A percentile compares a stretch with the other conserved stretches of the same genome.
These are phyloP conservation scores for Rapana venosa DNA, from an alignment of 2,888 invertebrate genomes.

Conservation along the genomic window DNA sequence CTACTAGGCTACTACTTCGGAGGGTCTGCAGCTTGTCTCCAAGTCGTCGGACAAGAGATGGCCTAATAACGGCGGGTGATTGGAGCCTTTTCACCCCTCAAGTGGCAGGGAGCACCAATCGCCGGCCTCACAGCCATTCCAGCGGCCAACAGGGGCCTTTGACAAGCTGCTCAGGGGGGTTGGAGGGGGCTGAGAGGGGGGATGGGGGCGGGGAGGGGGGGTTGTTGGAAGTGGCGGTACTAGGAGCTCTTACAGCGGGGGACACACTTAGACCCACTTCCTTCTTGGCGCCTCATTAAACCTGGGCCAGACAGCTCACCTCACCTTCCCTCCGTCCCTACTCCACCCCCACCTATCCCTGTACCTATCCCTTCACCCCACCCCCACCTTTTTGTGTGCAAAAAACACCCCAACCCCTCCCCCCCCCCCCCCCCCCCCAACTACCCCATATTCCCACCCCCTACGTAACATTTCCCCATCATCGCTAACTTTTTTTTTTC, in stretches of 20 bases:
- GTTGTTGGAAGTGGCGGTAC: neutral
- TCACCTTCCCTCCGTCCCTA: neutral
- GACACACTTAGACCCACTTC: constrained; percentile 27
- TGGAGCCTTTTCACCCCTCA: constrained; percentile 20
- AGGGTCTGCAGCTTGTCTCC: neutral
- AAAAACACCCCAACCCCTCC: neutral
- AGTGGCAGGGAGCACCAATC: constrained; percentile 16
- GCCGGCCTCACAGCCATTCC: neutral
- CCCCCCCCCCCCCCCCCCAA: neutral
- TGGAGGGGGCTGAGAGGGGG: neutral
- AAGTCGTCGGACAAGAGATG: neutral
- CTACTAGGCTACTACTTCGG: neutral
- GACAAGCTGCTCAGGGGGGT: neutral
- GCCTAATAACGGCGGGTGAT: constrained; percentile 8
- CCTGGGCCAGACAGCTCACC: neutral
- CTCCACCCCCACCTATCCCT: neutral
- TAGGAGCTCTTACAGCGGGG: constrained; percentile 13
- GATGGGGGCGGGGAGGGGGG: neutral
- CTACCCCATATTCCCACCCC: neutral
- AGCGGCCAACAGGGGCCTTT: neutral
- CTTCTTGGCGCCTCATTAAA: constrained; percentile 31
- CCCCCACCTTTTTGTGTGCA: neutral
- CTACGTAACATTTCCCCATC: neutral
- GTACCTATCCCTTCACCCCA: neutral
- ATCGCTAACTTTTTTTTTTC: neutral